A percentile compares a stretch with the other conserved stretches of the same genome.
Conservation (phyloP, 1,140 invertebrate species). For the Amyelois transitella region DNA sequence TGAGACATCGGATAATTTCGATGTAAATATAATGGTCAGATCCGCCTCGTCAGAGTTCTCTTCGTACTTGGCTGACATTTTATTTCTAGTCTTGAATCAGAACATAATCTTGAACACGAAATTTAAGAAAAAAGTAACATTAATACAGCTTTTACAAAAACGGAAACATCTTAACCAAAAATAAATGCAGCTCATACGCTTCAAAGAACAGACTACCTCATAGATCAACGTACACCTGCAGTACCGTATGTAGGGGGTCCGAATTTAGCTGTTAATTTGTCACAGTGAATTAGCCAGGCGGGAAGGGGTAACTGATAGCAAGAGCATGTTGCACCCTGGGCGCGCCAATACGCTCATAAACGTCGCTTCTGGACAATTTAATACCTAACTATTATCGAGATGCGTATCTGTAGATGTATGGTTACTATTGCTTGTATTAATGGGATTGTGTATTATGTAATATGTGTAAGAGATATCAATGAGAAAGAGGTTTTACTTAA, state of each 20-base stretch:
- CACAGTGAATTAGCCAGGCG: constrained; percentile 67
- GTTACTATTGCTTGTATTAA: constrained; percentile 11
- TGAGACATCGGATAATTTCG: too few species aligned
- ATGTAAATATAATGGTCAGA: too few species aligned
- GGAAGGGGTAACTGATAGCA: constrained; percentile 67
- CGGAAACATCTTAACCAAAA: constrained; percentile 19
- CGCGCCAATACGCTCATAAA: constrained; percentile 68
- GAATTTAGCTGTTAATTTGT: constrained; percentile 71
- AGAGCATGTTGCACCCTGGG: constrained; percentile 67
- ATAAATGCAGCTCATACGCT: constrained; percentile 16
- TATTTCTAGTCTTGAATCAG: too few species aligned
- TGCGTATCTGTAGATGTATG: constrained; percentile 42
- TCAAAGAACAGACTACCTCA: background rate
- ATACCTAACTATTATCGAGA: constrained; percentile 61
- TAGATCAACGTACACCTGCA: background rate
- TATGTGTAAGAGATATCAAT: too few species aligned
- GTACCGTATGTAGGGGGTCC: constrained; percentile 14
- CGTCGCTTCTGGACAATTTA: constrained; percentile 60
- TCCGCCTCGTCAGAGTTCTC: too few species aligned
- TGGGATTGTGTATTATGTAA: background rate
- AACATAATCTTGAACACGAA: too few species aligned
- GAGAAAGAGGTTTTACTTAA: too few species aligned
- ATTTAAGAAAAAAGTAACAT: too few species aligned
- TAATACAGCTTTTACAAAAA: too few species aligned
- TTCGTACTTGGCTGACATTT: too few species aligned